Evolutionary conservation across 92 coral and sea anemone species (phyloP).

Genomic region (Diadumene lineata): DNA sequence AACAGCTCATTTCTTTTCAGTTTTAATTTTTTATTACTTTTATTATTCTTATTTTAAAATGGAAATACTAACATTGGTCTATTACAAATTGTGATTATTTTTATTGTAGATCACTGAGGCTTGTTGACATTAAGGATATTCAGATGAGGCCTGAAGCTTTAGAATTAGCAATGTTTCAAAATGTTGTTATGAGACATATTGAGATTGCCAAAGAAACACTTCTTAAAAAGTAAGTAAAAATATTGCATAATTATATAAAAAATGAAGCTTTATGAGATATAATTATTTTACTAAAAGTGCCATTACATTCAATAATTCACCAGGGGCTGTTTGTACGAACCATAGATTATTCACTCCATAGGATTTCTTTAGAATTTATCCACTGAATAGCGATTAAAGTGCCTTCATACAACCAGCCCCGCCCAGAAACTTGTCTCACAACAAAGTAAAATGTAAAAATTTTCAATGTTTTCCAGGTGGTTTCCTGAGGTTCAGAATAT

Average conservation of each 20-base stretch:
- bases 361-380: too few relatives aligned
- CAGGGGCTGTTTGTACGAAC: too few relatives aligned
- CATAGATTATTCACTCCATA: too few relatives aligned
- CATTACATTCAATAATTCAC: too few relatives aligned
- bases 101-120: slow-evolving; percentile 66
- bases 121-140: slow-evolving; percentile 89
- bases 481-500: slow-evolving; percentile 99
- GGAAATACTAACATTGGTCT: not conserved
- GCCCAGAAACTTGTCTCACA: too few relatives aligned
- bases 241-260: too few relatives aligned
- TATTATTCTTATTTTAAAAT: not conserved
- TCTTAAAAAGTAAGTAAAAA: slow-evolving; percentile 90
- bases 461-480: slow-evolving; percentile 59
- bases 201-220: slow-evolving; percentile 98
- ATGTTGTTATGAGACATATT: slow-evolving; percentile 97
- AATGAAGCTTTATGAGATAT: too few relatives aligned
- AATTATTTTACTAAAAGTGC: too few relatives aligned
- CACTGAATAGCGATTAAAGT: too few relatives aligned
- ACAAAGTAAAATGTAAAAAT: too few relatives aligned
- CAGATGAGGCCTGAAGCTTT: slow-evolving; percentile 89
- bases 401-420: too few relatives aligned
- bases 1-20: not conserved
- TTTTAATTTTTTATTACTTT: not conserved
- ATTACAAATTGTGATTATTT: not conserved
- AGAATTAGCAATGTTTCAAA: slow-evolving; percentile 97